A percentile compares a stretch with the other conserved stretches of the same genome.
These are phyloP conservation scores for Adoxophyes honmai DNA, from an alignment of 1,140 invertebrate species.

Conservation along the genomic window DNA sequence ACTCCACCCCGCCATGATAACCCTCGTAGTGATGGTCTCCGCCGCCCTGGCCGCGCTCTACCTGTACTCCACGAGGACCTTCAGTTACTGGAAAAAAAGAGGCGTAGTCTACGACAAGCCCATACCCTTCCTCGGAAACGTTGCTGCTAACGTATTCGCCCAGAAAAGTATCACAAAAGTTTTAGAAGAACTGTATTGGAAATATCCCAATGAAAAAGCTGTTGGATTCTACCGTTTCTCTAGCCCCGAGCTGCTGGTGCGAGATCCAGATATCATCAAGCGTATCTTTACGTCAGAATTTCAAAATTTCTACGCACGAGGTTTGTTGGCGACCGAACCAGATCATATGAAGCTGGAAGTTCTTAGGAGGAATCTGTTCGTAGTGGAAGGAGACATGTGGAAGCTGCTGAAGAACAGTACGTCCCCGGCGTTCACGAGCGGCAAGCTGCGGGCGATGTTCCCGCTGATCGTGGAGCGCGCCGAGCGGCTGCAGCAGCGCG, in stretches of 20 bases:
- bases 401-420: conserved; percentile 70
- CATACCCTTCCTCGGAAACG: not conserved
- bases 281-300: conserved; percentile 76
- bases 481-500: conserved; percentile 39
- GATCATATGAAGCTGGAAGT: conserved; percentile 19
- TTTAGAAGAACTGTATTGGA: not conserved
- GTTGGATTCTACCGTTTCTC: not conserved
- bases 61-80: not conserved
- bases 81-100: conserved; percentile 1
- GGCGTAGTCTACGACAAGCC: not conserved
- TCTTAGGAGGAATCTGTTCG: conserved; percentile 26
- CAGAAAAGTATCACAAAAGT: not conserved
- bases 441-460: conserved; percentile 78
- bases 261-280: conserved; percentile 76
- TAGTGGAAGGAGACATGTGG: conserved; percentile 64
- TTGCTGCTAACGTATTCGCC: not conserved
- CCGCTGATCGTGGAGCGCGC: conserved; percentile 57
- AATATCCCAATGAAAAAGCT: not conserved
- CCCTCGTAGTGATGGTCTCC: too few species aligned
- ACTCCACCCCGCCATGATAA: too few species aligned
- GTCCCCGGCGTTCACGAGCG: conserved; percentile 77
- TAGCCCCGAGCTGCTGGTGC: conserved; percentile 46
- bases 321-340: not conserved
- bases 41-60: too few species aligned
- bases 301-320: conserved; percentile 45